Conservation (phyloP, 2,888 invertebrate genomes). For the Muscina levida region DNA sequence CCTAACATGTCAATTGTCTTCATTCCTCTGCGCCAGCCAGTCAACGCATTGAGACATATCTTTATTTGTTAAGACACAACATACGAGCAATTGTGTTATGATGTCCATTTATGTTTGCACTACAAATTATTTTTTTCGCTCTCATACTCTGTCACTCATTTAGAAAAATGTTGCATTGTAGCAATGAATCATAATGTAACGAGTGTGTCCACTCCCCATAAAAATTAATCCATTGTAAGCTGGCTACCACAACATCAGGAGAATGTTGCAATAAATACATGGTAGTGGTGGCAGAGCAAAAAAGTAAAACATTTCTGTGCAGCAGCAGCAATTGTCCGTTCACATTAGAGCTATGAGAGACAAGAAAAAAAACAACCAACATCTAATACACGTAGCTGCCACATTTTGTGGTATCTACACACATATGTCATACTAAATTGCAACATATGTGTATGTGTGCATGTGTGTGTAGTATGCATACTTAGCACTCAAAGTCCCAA, state of each 20-base stretch:
- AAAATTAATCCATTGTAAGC: not conserved
- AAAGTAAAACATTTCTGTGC: not conserved
- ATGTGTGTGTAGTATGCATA: no score
- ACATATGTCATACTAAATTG: no score
- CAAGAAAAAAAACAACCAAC: not conserved
- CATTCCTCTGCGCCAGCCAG: no score
- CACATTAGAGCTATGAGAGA: not conserved
- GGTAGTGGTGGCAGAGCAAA: no score
- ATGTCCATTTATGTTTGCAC: not conserved
- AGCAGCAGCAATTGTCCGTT: constrained; percentile 2
- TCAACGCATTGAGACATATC: no score
- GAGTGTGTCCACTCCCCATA: not conserved
- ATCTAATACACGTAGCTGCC: not conserved
- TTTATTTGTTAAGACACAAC: no score
- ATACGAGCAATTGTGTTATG: no score
- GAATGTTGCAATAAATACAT: constrained; percentile 12
- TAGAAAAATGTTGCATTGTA: not conserved
- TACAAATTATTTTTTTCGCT: constrained; percentile 5
- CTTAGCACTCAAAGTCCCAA: no score
- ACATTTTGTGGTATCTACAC: constrained; percentile 17
- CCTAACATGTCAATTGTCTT: no score
- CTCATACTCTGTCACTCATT: not conserved
- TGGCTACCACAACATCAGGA: not conserved
- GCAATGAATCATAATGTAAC: constrained; percentile 18
- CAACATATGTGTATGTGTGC: no score